Evolutionary conservation across 2,888 invertebrate genomes (phyloP).

Genomic region (Trichopria drosophilae): DNA sequence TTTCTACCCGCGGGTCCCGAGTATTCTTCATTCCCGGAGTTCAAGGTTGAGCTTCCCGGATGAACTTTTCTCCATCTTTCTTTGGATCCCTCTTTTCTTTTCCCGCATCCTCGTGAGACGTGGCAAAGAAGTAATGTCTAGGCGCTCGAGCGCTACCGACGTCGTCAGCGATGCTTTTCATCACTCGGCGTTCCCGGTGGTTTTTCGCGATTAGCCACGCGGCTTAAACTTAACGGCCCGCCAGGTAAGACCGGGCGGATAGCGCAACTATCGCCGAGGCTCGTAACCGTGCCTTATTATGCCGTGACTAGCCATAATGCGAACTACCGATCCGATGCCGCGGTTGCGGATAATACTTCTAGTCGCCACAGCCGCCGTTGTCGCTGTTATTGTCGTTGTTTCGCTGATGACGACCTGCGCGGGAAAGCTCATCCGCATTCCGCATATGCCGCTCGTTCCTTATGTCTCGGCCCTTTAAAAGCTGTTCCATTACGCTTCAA

Average conservation of each 20-base stretch:
- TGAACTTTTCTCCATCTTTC: conserved; percentile 18
- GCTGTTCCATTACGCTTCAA: no score
- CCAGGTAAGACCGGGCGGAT: conserved; percentile 21
- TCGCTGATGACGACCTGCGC: no score
- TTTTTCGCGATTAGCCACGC: no score
- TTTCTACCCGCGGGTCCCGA: conserved; percentile 1
- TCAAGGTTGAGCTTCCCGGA: conserved; percentile 17
- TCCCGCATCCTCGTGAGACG: conserved; percentile 5
- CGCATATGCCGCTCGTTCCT: conserved; percentile 26
- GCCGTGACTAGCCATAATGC: conserved; percentile 38
- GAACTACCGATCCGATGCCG: no score
- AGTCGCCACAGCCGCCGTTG: no score
- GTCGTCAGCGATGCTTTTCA: no score
- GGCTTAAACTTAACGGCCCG: no score
- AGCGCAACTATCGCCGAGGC: conserved; percentile 28
- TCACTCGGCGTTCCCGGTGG: no score
- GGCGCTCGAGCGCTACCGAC: conserved; percentile 7
- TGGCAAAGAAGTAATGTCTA: no score
- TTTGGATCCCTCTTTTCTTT: conserved; percentile 15
- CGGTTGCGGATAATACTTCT: no score
- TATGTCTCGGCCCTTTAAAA: conserved; percentile 9
- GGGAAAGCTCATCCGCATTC: conserved; percentile 37
- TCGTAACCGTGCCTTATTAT: conserved; percentile 35
- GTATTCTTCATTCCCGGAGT: conserved; percentile 8
- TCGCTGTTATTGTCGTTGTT: no score